These are phyloP conservation scores for Trichonephila clavipes DNA, from an alignment of 1,140 invertebrate genomes.

Conservation along the genomic window DNA sequence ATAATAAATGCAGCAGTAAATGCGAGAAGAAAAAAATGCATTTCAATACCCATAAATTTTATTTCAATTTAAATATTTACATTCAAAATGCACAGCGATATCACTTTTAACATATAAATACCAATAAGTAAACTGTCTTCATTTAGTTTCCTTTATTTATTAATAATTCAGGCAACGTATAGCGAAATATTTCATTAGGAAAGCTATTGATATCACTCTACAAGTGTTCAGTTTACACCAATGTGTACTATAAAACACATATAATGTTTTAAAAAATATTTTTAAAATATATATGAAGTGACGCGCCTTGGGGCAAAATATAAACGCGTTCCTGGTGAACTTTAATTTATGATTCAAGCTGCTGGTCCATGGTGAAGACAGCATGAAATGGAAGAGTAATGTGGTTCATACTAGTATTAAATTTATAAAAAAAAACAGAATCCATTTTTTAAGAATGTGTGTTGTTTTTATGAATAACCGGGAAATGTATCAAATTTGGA, in stretches of 20 bases:
- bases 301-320: neutral
- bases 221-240: too few species aligned
- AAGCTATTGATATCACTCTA: too few species aligned
- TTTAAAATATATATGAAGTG: neutral
- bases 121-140: too few species aligned
- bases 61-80: too few species aligned
- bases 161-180: too few species aligned
- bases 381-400: constrained; percentile 12
- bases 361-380: neutral
- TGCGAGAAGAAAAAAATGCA: too few species aligned
- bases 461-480: neutral
- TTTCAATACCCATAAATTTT: too few species aligned
- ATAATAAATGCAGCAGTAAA: too few species aligned
- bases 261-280: neutral
- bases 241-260: neutral
- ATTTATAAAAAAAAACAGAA: neutral
- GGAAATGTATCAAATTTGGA: neutral
- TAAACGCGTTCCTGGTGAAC: neutral
- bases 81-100: too few species aligned
- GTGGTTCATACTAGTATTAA: neutral
- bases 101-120: too few species aligned
- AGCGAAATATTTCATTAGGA: too few species aligned
- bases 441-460: neutral
- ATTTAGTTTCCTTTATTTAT: too few species aligned
- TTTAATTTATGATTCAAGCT: neutral